A percentile compares a stretch with the other conserved stretches of the same genome.
These are phyloP conservation scores for Cuculus canorus DNA, from an alignment of 2,797 vertebrate species.

Conservation along the genomic window DNA sequence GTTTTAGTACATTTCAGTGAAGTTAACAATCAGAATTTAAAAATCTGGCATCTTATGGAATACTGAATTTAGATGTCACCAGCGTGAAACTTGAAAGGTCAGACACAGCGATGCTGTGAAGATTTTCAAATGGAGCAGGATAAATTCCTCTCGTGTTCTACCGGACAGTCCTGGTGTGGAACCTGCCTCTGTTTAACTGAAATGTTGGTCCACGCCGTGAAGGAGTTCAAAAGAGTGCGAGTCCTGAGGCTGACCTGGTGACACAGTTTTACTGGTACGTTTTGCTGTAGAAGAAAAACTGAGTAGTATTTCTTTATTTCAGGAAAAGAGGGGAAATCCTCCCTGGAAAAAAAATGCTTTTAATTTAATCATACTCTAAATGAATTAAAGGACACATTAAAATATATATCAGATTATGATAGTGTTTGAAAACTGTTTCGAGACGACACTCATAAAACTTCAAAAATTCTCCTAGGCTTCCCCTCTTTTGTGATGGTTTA, in stretches of 20 bases:
- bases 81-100: accelerated
- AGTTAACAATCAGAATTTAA: neutral
- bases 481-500: neutral
- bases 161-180: neutral
- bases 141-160: neutral
- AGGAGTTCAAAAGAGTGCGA: neutral
- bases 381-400: neutral
- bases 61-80: neutral
- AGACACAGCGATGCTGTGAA: neutral
- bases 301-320: neutral
- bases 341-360: neutral
- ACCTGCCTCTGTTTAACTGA: neutral
- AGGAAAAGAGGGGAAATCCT: neutral
- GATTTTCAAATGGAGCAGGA: neutral
- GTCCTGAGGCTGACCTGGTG: neutral
- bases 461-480: neutral
- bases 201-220: accelerated
- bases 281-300: neutral
- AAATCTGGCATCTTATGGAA: neutral
- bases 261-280: neutral
- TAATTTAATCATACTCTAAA: neutral
- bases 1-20: neutral
- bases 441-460: neutral
- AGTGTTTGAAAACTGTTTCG: neutral
- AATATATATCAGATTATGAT: neutral